phyloP scores from a whole-genome alignment of 2,113 vertebrate genomes.

The Phyllostomus hastatus region DNA sequence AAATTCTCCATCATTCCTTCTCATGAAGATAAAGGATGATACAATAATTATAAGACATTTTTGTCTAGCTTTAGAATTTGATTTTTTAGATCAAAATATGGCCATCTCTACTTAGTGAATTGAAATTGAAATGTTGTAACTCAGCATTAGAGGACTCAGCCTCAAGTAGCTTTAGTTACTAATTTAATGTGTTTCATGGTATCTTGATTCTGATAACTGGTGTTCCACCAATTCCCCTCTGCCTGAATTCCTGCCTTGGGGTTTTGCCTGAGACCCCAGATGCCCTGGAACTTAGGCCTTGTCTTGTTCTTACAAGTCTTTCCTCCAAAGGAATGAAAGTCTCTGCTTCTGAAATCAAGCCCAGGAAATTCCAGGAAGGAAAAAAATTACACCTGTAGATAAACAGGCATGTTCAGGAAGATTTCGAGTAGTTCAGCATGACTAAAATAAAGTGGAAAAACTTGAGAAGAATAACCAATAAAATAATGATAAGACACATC shows the following conservation, averaged over 20 bases:
- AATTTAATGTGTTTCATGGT: neutral
- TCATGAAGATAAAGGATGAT: neutral
- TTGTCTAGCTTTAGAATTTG: neutral
- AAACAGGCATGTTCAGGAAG: neutral
- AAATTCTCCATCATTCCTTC: neutral
- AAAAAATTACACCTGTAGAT: neutral
- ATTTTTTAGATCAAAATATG: neutral
- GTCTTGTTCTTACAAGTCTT: conserved; percentile 36
- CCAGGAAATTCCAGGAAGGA: neutral
- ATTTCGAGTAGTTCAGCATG: neutral
- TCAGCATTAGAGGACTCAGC: neutral
- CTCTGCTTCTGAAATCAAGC: conserved; percentile 11
- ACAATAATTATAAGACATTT: neutral
- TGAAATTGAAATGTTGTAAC: neutral
- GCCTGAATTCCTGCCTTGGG: neutral
- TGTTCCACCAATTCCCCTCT: neutral
- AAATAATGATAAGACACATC: neutral
- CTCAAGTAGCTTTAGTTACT: neutral
- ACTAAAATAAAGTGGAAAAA: neutral
- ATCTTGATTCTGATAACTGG: neutral
- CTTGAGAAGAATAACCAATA: neutral
- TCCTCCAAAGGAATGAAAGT: neutral
- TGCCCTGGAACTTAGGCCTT: neutral
- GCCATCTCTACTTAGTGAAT: neutral
- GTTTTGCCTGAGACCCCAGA: neutral